Conservation (phyloP, 2,113 vertebrate species). For the Oophaga pumilio region DNA sequence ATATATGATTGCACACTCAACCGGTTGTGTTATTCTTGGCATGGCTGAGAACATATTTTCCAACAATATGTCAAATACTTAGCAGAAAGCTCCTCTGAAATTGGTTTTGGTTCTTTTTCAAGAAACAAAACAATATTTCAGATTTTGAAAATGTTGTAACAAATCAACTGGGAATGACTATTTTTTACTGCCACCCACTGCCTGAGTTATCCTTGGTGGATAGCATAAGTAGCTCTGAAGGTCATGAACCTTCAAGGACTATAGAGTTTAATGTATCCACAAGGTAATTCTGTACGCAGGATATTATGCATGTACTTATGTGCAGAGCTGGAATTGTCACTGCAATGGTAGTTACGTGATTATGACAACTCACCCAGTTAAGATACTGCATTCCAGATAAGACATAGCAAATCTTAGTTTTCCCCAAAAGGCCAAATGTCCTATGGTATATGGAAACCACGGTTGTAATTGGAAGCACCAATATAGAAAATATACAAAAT, state of each 20-base stretch:
- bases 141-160: constrained; percentile 54
- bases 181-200: constrained; percentile 48
- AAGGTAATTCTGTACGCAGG: not conserved
- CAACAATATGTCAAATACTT: constrained; percentile 60
- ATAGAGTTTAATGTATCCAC: not conserved
- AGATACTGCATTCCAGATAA: no score
- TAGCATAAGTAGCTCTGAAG: not conserved
- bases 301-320: not conserved
- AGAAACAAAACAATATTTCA: constrained; percentile 59
- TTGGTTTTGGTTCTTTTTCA: constrained; percentile 52
- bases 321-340: not conserved
- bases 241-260: not conserved
- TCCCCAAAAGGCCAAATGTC: no score
- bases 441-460: no score
- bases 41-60: constrained; percentile 16
- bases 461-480: no score
- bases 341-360: no score
- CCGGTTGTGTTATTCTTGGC: constrained; percentile 63
- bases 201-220: not conserved
- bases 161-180: constrained; percentile 30
- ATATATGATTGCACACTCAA: constrained; percentile 58
- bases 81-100: constrained; percentile 40
- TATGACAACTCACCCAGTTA: no score
- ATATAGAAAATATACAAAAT: no score
- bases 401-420: no score